Conservation (phyloP, 2,113 vertebrate genomes). For the Gobio gobio region DNA sequence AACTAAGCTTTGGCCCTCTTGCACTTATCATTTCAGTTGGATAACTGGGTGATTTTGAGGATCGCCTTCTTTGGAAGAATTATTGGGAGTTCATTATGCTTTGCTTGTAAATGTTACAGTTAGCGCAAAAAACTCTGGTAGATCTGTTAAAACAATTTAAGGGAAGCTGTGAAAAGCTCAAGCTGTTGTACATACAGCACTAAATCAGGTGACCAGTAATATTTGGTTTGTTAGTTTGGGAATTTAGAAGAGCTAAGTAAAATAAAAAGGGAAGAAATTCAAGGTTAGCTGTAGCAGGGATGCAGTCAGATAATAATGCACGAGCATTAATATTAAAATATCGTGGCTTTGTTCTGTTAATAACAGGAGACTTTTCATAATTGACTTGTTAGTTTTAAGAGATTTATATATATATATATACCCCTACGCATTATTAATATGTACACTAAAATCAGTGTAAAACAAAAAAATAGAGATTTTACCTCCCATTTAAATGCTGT, state of each 20-base stretch:
- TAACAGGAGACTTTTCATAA: neutral
- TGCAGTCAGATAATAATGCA: neutral
- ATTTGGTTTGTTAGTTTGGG: neutral
- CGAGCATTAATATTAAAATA: slow-evolving; percentile 5
- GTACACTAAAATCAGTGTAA: neutral
- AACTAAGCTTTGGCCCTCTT: neutral
- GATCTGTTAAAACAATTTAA: neutral
- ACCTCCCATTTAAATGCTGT: slow-evolving; percentile 14
- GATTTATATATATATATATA: neutral
- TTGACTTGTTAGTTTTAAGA: neutral
- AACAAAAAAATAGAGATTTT: neutral
- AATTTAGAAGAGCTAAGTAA: neutral
- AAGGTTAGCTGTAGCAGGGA: neutral
- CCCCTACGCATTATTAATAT: neutral
- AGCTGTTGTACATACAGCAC: too few relatives aligned
- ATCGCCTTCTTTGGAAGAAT: slow-evolving; percentile 6
- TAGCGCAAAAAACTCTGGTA: neutral
- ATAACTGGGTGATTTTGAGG: neutral
- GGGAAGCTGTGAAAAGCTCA: neutral
- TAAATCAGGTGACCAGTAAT: neutral
- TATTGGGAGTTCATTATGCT: slow-evolving; percentile 8
- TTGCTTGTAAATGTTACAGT: slow-evolving; percentile 4
- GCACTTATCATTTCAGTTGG: neutral
- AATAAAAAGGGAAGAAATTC: neutral
- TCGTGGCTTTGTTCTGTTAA: neutral